A percentile compares a stretch with the other conserved stretches of the same genome.
Evolutionary conservation across 2,888 invertebrate species (phyloP).

Genomic region (Lasioglossum vierecki): DNA sequence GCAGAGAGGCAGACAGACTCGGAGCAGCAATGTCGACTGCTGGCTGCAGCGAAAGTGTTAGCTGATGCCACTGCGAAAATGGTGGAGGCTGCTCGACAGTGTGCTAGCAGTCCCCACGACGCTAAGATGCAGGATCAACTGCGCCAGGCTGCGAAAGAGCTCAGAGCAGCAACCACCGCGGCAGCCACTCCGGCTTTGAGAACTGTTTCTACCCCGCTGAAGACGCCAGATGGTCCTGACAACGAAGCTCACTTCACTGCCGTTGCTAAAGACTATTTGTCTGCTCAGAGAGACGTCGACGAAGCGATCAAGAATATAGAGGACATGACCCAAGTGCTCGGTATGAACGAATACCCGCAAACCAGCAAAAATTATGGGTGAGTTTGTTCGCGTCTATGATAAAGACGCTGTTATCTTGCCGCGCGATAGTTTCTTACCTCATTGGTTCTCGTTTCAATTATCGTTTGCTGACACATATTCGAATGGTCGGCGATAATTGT

Average conservation of each 20-base stretch:
- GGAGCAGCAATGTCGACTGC: slow-evolving; percentile 93
- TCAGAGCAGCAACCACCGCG: slow-evolving; percentile 95
- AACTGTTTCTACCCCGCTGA: slow-evolving; percentile 81
- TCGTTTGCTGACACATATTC: slow-evolving; percentile 30
- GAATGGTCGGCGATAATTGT: background rate
- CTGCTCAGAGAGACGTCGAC: slow-evolving; percentile 97
- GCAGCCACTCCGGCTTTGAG: slow-evolving; percentile 92
- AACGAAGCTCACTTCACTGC: slow-evolving; percentile 87
- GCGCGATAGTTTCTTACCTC: slow-evolving; percentile 16
- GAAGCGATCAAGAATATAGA: slow-evolving; percentile 93
- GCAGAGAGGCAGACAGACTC: slow-evolving; percentile 95
- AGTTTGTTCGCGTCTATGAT: slow-evolving; percentile 57
- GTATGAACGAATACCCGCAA: slow-evolving; percentile 90
- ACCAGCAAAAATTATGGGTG: slow-evolving; percentile 90
- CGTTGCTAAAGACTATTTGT: slow-evolving; percentile 93
- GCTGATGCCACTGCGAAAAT: slow-evolving; percentile 98
- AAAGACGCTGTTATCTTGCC: slow-evolving; percentile 27
- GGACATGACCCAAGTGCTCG: slow-evolving; percentile 90
- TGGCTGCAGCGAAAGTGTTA: slow-evolving; percentile 96
- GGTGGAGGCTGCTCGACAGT: slow-evolving; percentile 98
- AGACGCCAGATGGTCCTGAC: slow-evolving; percentile 87
- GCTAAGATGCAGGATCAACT: slow-evolving; percentile 93
- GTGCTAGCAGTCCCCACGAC: slow-evolving; percentile 94
- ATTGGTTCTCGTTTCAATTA: slow-evolving; percentile 21
- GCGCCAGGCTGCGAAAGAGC: slow-evolving; percentile 95